A percentile compares a stretch with the other conserved stretches of the same genome.
phyloP scores from a whole-genome alignment of 2,888 invertebrate species.

The Trimorus sp. region DNA sequence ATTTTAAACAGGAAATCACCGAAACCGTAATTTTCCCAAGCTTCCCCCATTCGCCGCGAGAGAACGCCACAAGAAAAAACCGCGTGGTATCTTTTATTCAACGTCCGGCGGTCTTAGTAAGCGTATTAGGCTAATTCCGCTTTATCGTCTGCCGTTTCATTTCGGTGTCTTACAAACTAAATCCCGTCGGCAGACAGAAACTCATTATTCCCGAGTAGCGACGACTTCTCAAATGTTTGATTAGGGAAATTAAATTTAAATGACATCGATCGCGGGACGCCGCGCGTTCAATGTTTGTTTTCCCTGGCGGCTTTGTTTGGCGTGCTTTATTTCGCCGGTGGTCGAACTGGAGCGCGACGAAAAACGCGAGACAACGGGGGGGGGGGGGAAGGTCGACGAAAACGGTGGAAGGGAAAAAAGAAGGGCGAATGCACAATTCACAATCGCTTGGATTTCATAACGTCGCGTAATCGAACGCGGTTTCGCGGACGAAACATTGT shows the following conservation, averaged over 20 bases:
- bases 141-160: slow-evolving; percentile 63
- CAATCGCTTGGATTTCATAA: too few relatives aligned
- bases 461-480: too few relatives aligned
- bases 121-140: slow-evolving; percentile 65
- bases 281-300: slow-evolving; percentile 42
- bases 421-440: too few relatives aligned
- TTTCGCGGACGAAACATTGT: too few relatives aligned
- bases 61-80: not conserved
- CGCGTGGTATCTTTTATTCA: slow-evolving; percentile 64
- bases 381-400: not conserved
- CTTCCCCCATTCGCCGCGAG: too few relatives aligned
- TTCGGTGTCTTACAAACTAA: slow-evolving; percentile 66
- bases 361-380: slow-evolving; percentile 9
- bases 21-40: too few relatives aligned
- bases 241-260: slow-evolving; percentile 67
- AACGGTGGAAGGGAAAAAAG: too few relatives aligned
- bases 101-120: slow-evolving; percentile 56
- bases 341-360: not conserved
- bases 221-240: slow-evolving; percentile 65
- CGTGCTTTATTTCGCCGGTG: slow-evolving; percentile 14
- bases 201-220: slow-evolving; percentile 64
- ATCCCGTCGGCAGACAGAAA: slow-evolving; percentile 65
- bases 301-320: slow-evolving; percentile 23
- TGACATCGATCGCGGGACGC: slow-evolving; percentile 57
- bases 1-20: too few relatives aligned